phyloP scores from a whole-genome alignment of 92 coral and sea anemone genomes.

The Heliopora coerulea region DNA sequence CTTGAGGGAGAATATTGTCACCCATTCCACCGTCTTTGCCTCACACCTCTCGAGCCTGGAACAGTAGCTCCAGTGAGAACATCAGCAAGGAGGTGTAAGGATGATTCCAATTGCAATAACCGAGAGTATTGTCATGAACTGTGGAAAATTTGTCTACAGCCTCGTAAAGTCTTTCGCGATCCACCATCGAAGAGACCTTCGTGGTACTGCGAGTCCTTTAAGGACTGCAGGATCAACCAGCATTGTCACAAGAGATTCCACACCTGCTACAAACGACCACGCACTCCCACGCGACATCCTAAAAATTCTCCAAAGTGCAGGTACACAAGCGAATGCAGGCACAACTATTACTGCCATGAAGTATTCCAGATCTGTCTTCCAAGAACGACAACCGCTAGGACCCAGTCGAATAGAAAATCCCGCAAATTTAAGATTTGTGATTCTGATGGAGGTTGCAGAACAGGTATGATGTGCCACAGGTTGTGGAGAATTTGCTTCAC shows the following conservation, averaged over 20 bases:
- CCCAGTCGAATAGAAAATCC: neutral
- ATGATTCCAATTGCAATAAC: constrained; percentile 12
- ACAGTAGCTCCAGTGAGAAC: constrained; percentile 27
- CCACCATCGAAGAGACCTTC: constrained; percentile 32
- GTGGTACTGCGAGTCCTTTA: constrained; percentile 12
- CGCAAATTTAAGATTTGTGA: constrained; percentile 5
- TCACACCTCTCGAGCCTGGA: neutral
- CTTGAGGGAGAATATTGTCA: constrained; percentile 11
- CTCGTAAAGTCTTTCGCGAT: neutral
- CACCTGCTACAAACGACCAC: constrained; percentile 31
- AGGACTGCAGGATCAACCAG: constrained; percentile 11
- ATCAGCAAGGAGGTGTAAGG: constrained; percentile 3
- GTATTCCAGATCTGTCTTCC: constrained; percentile 21
- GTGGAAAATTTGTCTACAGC: constrained; percentile 32
- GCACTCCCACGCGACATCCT: neutral
- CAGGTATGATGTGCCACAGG: constrained; percentile 23
- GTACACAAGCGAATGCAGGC: neutral
- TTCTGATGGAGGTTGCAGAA: neutral
- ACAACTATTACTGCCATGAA: constrained; percentile 32
- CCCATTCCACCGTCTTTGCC: constrained; percentile 17
- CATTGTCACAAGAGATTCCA: constrained; percentile 32
- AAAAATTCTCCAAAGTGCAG: constrained; percentile 13
- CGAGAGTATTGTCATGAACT: constrained; percentile 20
- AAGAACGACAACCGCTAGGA: neutral
- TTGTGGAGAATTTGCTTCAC: constrained; percentile 34